Evolutionary conservation across 2,797 vertebrate genomes (phyloP).

Genomic region (Epinephelus awoara): DNA sequence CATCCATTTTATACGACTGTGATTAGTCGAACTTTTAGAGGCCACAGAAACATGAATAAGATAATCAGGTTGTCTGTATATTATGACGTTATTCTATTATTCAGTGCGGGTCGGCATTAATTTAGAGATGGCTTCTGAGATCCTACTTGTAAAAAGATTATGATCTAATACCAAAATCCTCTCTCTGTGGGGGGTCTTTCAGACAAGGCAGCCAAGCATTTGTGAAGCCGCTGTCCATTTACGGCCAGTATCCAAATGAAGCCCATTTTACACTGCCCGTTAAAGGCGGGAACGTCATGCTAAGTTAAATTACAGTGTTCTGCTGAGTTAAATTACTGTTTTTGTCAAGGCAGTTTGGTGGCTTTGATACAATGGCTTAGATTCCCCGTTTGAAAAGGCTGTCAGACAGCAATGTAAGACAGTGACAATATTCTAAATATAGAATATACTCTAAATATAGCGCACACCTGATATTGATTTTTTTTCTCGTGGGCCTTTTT

Average conservation of each 20-base stretch:
- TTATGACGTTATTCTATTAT: conserved; percentile 34
- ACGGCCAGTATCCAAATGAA: conserved; percentile 10
- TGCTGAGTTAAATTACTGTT: too few relatives aligned
- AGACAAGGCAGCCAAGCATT: conserved; percentile 24
- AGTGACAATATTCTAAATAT: too few relatives aligned
- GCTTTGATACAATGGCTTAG: too few relatives aligned
- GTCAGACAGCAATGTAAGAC: too few relatives aligned
- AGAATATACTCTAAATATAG: too few relatives aligned
- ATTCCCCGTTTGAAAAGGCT: too few relatives aligned
- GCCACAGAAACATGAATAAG: conserved; percentile 34
- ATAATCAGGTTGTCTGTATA: conserved; percentile 24
- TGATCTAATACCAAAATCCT: conserved; percentile 11
- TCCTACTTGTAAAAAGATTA: conserved; percentile 28
- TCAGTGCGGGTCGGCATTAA: conserved; percentile 21
- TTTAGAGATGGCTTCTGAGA: conserved; percentile 49
- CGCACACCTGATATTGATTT: too few relatives aligned
- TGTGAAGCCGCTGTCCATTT: conserved; percentile 29
- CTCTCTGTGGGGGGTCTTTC: conserved; percentile 32
- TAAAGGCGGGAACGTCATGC: too few relatives aligned
- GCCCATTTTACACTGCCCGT: too few relatives aligned
- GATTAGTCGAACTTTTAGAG: conserved; percentile 47
- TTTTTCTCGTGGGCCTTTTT: too few relatives aligned
- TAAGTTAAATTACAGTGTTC: too few relatives aligned
- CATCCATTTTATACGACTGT: conserved; percentile 29
- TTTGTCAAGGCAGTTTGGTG: too few relatives aligned